Evolutionary conservation across 2,888 invertebrate genomes (phyloP).

Genomic region (Drosophila pseudotakahashii): DNA sequence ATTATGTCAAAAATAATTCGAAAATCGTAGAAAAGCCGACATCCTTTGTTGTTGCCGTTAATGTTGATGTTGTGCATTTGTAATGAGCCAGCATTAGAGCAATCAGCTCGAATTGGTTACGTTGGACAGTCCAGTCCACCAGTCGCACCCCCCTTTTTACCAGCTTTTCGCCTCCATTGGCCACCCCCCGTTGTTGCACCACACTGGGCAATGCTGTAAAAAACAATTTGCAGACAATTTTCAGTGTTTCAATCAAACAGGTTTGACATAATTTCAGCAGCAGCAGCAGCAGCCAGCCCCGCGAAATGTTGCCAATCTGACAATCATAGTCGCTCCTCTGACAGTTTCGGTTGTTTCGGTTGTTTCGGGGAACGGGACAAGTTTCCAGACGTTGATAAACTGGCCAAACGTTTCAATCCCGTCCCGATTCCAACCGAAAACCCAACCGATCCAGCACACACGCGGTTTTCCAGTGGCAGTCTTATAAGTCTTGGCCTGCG

Average conservation of each 20-base stretch:
- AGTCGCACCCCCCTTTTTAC: background rate
- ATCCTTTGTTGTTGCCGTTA: conserved; percentile 36
- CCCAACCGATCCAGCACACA: background rate
- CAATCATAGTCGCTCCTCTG: conserved; percentile 12
- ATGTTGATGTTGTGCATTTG: conserved; percentile 44
- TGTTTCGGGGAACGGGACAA: conserved; percentile 7
- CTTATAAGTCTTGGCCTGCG: conserved; percentile 21
- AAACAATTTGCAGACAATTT: conserved; percentile 49
- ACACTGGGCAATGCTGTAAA: conserved; percentile 54
- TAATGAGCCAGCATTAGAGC: conserved; percentile 50
- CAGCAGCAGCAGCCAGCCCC: conserved; percentile 14
- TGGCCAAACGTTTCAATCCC: conserved; percentile 32
- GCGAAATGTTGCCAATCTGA: conserved; percentile 41
- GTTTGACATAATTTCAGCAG: conserved; percentile 69
- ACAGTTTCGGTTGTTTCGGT: background rate
- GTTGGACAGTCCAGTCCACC: conserved; percentile 3
- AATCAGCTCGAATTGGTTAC: conserved; percentile 44
- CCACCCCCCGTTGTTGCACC: conserved; percentile 54
- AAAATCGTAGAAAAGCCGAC: conserved; percentile 35
- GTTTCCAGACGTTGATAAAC: conserved; percentile 43
- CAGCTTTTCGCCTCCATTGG: no score
- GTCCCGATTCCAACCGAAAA: conserved; percentile 8
- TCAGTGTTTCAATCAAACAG: conserved; percentile 64
- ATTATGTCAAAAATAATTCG: conserved; percentile 41
- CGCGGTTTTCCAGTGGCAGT: conserved; percentile 28